A percentile compares a stretch with the other conserved stretches of the same genome.
phyloP scores from a whole-genome alignment of 2,113 vertebrate genomes.

The Illadopsis cleaveri region DNA sequence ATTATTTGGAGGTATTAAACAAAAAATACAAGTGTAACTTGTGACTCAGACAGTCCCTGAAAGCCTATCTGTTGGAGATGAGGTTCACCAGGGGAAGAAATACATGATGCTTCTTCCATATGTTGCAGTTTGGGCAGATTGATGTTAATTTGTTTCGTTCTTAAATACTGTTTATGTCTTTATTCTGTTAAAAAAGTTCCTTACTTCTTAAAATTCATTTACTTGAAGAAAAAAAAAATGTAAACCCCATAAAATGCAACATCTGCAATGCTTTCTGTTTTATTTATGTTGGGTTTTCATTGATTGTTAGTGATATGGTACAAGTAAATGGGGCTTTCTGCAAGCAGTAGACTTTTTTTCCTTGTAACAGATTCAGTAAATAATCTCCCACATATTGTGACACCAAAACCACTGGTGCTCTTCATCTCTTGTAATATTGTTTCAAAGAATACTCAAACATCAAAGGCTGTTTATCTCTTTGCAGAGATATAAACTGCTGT shows the following conservation, averaged over 20 bases:
- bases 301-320: background rate
- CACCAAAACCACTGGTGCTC: background rate
- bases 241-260: background rate
- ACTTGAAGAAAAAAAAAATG: background rate
- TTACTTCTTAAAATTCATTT: background rate
- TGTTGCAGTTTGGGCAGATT: background rate
- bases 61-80: background rate
- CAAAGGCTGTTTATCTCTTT: background rate
- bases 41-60: background rate
- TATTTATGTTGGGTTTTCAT: background rate
- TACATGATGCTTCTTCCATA: background rate
- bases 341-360: background rate
- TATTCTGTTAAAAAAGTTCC: background rate
- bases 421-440: background rate
- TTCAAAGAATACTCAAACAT: constrained; percentile 11
- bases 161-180: background rate
- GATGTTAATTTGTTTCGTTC: background rate
- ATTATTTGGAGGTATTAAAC: background rate
- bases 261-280: background rate
- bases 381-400: background rate
- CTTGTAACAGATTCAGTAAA: background rate
- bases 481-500: background rate
- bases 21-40: background rate
- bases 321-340: background rate
- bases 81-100: background rate